phyloP scores from a whole-genome alignment of 2,797 vertebrate species.

The Rhodeus uyekii region DNA sequence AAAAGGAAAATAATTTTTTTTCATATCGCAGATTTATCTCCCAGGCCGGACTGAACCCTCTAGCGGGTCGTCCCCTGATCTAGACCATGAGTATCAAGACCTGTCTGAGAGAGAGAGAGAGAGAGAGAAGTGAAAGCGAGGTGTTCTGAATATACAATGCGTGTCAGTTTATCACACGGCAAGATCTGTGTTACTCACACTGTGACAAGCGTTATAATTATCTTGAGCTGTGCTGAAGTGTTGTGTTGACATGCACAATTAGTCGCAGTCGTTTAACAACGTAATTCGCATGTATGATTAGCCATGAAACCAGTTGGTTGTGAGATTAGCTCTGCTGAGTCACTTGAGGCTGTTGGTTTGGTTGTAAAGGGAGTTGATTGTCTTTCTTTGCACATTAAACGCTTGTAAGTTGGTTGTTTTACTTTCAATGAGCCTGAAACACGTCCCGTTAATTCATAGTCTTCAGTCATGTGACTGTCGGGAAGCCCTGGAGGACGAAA shows the following conservation, averaged over 20 bases:
- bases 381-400: neutral
- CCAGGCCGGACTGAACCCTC: too few species aligned
- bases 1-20: too few species aligned
- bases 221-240: neutral
- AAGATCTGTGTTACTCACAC: neutral
- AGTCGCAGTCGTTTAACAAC: conserved; percentile 4
- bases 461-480: too few species aligned
- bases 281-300: conserved; percentile 7
- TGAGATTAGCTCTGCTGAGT: conserved; percentile 21
- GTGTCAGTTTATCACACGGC: neutral
- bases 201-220: conserved; percentile 1
- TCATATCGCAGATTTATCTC: too few species aligned
- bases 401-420: neutral
- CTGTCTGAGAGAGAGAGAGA: neutral
- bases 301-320: neutral
- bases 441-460: too few species aligned
- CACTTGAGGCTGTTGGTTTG: neutral
- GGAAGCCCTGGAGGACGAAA: too few species aligned
- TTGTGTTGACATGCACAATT: conserved; percentile 31
- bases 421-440: neutral
- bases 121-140: neutral
- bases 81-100: neutral
- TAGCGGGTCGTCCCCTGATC: too few species aligned
- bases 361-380: conserved; percentile 3
- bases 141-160: neutral